Evolutionary conservation across 2,797 vertebrate genomes (phyloP), one percentile per base, ranked within the genome.

Genomic region (Odontamblyopus lacepedii): DNA sequence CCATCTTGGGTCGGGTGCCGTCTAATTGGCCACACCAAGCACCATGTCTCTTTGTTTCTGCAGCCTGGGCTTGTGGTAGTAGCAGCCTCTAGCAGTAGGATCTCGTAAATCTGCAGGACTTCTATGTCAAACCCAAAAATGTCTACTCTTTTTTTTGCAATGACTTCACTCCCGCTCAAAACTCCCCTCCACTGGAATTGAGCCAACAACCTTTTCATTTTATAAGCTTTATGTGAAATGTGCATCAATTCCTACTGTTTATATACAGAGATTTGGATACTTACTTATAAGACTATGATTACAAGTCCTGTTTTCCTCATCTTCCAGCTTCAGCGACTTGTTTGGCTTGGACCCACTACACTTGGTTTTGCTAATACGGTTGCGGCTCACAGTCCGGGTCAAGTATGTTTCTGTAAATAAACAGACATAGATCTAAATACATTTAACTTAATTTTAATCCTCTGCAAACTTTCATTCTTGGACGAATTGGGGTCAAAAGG

Each of bases 61-160:
- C 89, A 85, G 90, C 88, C 81, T 87, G 89, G 91, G 87, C 88
- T 92, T 91, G 92, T 55, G 89, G 90, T 91, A 76, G 79, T 90
- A 76, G 79, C 88, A 88, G 82, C 72, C 85, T 88, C 88, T 81
- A 88, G 87, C 89, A 78, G 87, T 75, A 80, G 88, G 88, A 53
- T 86, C 91, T 91, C 90, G 75, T 93, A 91, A 93, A 94, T 93
- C 92, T 88, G 81, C 59, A 83, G 87, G 87, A 89, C 80, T 90
- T 88, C 76, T 30, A 56, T 77, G 85, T 88, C 90, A 85, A 87
- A 86, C 87, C 83, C 73, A 50, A 85, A 44, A 85, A 85, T 85
- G 84, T 88, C 85, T 83, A 84, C 90, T 90, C 81, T 19, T 35
- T 84, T 35, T 84, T 81, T 76, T 74, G 88, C 87, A 88, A 81